Evolutionary conservation across 2,797 vertebrate species (phyloP).

Genomic region (Mormyrops boulengeri): DNA sequence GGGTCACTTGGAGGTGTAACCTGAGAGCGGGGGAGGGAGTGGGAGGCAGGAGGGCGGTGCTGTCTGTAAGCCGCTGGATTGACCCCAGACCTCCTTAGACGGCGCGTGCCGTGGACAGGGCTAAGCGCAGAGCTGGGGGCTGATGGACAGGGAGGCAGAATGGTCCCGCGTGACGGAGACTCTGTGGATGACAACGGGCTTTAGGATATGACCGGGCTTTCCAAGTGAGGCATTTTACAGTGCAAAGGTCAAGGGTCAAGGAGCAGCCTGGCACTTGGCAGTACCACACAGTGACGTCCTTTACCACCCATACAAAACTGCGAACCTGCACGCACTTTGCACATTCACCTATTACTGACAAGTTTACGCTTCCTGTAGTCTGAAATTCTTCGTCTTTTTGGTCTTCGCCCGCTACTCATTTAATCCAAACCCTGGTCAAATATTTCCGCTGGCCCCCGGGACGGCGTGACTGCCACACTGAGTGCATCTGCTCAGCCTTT

Average conservation of each 20-base stretch:
- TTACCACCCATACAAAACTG: neutral
- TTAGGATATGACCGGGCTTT: neutral
- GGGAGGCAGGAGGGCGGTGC: conserved; percentile 39
- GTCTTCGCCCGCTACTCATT: neutral
- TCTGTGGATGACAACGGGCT: conserved; percentile 39
- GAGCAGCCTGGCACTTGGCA: neutral
- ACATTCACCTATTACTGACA: neutral
- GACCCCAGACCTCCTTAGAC: conserved; percentile 49
- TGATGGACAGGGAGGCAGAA: neutral
- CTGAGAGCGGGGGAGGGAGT: conserved; percentile 42
- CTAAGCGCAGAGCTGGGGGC: neutral
- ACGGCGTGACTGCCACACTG: neutral
- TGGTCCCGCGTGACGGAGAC: neutral
- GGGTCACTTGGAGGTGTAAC: conserved; percentile 65
- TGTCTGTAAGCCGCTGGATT: conserved; percentile 57
- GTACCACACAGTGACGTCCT: neutral
- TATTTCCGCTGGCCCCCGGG: neutral
- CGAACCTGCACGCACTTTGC: neutral
- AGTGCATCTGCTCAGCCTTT: conserved; percentile 19
- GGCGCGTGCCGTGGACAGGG: conserved; percentile 28
- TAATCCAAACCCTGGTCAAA: neutral
- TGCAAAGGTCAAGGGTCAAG: neutral
- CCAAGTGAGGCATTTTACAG: neutral
- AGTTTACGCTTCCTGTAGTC: neutral
- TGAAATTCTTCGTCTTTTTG: neutral